These are phyloP conservation scores for Eupithecia inturbata DNA, from an alignment of 2,888 invertebrate species.

Conservation along the genomic window DNA sequence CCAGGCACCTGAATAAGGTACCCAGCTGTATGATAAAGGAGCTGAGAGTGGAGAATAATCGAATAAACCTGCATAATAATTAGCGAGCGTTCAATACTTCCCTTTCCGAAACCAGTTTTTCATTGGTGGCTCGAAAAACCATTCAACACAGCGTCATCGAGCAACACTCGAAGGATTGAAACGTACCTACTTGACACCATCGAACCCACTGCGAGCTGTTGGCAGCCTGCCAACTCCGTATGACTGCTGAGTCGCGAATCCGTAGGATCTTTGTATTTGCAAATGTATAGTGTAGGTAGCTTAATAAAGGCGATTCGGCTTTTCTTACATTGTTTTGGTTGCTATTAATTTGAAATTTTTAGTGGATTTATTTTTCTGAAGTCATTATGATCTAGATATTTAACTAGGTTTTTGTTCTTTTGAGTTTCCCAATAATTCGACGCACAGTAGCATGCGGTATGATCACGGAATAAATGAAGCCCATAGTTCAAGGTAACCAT, in stretches of 20 bases:
- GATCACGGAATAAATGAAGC: too few relatives aligned
- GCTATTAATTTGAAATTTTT: too few relatives aligned
- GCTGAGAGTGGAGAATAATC: not conserved
- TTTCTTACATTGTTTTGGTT: not conserved
- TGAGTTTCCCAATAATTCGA: too few relatives aligned
- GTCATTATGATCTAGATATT: too few relatives aligned
- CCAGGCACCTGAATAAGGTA: not conserved
- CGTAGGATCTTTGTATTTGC: not conserved
- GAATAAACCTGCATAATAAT: not conserved
- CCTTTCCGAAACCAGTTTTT: slow-evolving; percentile 7
- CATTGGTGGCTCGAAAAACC: not conserved
- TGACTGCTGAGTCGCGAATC: not conserved
- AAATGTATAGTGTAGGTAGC: not conserved
- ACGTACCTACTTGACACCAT: slow-evolving; percentile 3
- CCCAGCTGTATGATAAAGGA: not conserved
- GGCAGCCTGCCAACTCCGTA: not conserved
- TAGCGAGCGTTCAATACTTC: not conserved
- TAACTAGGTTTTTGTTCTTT: too few relatives aligned
- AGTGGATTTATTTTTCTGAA: too few relatives aligned
- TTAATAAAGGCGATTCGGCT: not conserved
- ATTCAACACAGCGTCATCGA: not conserved
- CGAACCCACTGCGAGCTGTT: not conserved
- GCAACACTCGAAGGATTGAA: slow-evolving; percentile 3
- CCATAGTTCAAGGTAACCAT: too few relatives aligned
- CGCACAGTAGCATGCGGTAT: too few relatives aligned